Evolutionary conservation across 2,113 vertebrate species (phyloP).

Genomic region (Pterocles orientalis): DNA sequence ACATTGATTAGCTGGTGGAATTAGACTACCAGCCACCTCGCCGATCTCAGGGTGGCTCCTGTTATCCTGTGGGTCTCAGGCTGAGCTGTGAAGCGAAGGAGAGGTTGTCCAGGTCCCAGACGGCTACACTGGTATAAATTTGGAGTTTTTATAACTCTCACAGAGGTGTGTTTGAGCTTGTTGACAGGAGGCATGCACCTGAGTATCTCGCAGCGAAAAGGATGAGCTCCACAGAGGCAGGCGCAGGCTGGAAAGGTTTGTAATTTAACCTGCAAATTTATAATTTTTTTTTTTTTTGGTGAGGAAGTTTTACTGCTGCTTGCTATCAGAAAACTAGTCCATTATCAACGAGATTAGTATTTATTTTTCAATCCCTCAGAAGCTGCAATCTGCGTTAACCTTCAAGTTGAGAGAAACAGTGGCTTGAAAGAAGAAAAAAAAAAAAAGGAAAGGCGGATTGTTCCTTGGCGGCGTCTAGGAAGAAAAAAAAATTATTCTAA

Average conservation of each 20-base stretch:
- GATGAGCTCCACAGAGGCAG: neutral
- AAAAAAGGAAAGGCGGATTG: neutral
- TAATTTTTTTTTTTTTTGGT: neutral
- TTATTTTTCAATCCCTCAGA: neutral
- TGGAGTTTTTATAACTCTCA: neutral
- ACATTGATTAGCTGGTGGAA: neutral
- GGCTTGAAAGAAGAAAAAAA: neutral
- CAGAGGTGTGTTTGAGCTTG: neutral
- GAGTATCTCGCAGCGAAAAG: neutral
- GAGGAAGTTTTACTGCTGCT: neutral
- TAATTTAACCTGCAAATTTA: neutral
- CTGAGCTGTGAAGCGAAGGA: neutral
- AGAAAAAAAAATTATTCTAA: neutral
- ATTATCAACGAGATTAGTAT: neutral
- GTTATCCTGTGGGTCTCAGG: neutral
- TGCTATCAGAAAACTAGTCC: neutral
- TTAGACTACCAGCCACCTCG: neutral
- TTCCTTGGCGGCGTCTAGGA: neutral
- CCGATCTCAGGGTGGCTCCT: neutral
- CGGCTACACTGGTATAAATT: neutral
- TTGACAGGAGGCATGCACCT: neutral
- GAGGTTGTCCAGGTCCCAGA: neutral
- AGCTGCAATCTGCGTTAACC: neutral
- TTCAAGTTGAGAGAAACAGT: neutral
- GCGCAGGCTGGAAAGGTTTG: neutral